Conservation (phyloP, 2,888 invertebrate genomes). For the Antheraea yamamai region DNA sequence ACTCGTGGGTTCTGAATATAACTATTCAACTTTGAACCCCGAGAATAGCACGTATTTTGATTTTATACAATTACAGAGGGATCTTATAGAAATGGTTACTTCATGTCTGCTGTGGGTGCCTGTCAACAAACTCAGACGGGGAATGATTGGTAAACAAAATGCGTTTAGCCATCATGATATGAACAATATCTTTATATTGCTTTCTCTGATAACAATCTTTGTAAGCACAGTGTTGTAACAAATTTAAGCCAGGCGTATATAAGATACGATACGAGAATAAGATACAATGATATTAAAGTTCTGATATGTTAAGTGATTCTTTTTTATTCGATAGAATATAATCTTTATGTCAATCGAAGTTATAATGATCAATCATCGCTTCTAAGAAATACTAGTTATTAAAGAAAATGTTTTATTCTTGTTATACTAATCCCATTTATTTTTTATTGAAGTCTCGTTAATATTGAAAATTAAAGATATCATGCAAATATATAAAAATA, state of each 20-base stretch:
- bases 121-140: slow-evolving; percentile 47
- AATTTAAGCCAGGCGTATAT: slow-evolving; percentile 1
- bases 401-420: not conserved
- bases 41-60: not conserved
- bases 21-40: slow-evolving; percentile 40
- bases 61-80: slow-evolving; percentile 22
- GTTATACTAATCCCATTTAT: not conserved
- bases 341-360: not conserved
- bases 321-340: not conserved
- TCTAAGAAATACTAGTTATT: not conserved
- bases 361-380: not conserved
- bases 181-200: slow-evolving; percentile 34
- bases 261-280: no score
- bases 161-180: slow-evolving; percentile 43
- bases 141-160: slow-evolving; percentile 55
- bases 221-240: slow-evolving; percentile 25
- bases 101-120: slow-evolving; percentile 50
- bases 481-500: not conserved
- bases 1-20: slow-evolving; percentile 51
- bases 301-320: not conserved
- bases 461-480: not conserved
- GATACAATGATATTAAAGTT: not conserved
- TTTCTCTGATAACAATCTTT: slow-evolving; percentile 45
- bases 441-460: not conserved
- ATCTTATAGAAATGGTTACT: slow-evolving; percentile 38